phyloP scores from a whole-genome alignment of 1,140 invertebrate species.

The Stegodyphus mimosarum region DNA sequence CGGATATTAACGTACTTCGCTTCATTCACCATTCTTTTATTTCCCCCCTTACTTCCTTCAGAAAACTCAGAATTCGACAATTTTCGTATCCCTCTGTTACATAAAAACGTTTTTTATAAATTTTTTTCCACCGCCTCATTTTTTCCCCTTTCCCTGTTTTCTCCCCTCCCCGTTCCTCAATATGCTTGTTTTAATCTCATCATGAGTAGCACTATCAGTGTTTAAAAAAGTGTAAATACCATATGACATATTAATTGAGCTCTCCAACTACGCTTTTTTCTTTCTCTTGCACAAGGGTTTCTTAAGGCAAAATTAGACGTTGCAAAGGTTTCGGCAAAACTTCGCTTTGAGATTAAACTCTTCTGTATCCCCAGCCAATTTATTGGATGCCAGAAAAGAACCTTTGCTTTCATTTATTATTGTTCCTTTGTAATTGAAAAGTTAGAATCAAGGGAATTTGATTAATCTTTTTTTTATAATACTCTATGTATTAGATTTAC shows the following conservation, averaged over 20 bases:
- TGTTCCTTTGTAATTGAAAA: neutral
- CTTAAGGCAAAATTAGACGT: slow-evolving; percentile 27
- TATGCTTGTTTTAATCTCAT: slow-evolving; percentile 35
- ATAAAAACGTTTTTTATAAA: neutral
- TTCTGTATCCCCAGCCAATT: no score
- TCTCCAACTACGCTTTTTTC: slow-evolving; percentile 5
- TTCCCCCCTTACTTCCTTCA: neutral
- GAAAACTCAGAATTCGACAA: slow-evolving; percentile 20
- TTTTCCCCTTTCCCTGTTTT: slow-evolving; percentile 19
- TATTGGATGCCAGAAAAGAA: no score
- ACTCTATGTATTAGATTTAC: no score
- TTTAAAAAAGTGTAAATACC: slow-evolving; percentile 52
- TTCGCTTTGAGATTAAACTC: no score
- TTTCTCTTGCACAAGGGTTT: slow-evolving; percentile 1
- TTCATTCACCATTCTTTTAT: neutral
- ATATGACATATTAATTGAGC: slow-evolving; percentile 59
- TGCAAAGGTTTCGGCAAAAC: neutral
- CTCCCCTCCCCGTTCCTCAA: slow-evolving; percentile 13
- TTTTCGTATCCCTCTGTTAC: slow-evolving; percentile 19
- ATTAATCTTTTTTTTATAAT: no score
- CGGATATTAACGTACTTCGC: no score
- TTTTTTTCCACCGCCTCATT: neutral
- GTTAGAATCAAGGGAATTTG: no score
- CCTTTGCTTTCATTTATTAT: neutral
- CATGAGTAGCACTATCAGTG: neutral